Evolutionary conservation across 2,888 invertebrate species (phyloP), one percentile per base, ranked within the genome.

Genomic region (Onthophagus sagittarius): DNA sequence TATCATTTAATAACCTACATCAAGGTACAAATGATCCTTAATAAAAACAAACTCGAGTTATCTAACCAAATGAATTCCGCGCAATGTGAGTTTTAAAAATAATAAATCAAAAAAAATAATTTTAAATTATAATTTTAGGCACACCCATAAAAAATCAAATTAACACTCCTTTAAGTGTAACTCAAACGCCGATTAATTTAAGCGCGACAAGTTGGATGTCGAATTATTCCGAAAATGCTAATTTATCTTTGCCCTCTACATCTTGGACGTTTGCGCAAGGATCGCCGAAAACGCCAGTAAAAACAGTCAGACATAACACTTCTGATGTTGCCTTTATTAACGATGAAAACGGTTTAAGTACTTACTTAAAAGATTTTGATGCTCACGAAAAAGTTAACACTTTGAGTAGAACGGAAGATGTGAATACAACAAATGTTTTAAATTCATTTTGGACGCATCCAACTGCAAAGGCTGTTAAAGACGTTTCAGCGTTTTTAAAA

Each of bases 391-490:
- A 81, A 76, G 78, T 80, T 1, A 78, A 79, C 33, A 83, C 80
- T 76, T 70, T 80, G 15, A 78, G 76, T 14, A 81, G 77, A 72
- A 79, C 79, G 64, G 80, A 84, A 5, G 86, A 87, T 78, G 86
- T 86, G 72, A 84, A 86, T 0, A 84, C 85, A 23, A 23, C 23
- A 0, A 88, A 87, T 82, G 81, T 88, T 69, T 80, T 88, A 65
- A 88, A 87, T 77, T 86, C 87, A 0, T 89, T 88, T 79, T 88
- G 88, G 89, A 87, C 85, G 62, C 88, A 89, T 83, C 87, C 88
- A 69, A 85, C 86, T 63, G 85, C 86, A 14, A 85, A 87, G 78
- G 85, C 84, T 77, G 84, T 86, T 62, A 86, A 86, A 73, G 88
- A 88, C 79, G 85, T 86, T 71, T 86, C 87, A 2, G 83, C 87